These are phyloP conservation scores for Eulimnadia texana DNA, from an alignment of 1,140 invertebrate species.

Conservation along the genomic window DNA sequence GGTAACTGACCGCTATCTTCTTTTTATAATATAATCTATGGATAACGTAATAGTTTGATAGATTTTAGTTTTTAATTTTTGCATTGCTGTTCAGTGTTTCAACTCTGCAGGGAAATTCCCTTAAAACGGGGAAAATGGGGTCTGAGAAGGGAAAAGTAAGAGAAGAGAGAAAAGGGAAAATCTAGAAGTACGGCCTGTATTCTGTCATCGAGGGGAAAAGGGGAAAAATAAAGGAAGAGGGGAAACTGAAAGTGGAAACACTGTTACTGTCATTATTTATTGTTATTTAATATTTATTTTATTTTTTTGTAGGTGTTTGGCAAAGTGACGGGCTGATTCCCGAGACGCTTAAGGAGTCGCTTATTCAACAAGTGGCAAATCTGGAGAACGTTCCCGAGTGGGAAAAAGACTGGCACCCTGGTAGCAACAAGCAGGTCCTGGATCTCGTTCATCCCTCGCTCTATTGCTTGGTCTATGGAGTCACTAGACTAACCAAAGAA, in stretches of 20 bases:
- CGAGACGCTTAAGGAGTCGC: neutral
- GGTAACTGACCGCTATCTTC: neutral
- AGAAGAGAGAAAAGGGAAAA: too few relatives aligned
- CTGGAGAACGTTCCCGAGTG: neutral
- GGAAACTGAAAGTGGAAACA: neutral
- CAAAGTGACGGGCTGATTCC: neutral
- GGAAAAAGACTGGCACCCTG: neutral
- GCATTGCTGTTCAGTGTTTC: too few relatives aligned
- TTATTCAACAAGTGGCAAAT: neutral
- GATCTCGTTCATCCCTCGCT: slow-evolving; percentile 17
- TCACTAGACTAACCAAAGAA: neutral
- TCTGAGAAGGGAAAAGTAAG: too few relatives aligned
- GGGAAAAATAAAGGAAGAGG: too few relatives aligned
- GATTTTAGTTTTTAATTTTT: too few relatives aligned
- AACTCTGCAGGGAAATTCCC: too few relatives aligned
- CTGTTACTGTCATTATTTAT: neutral
- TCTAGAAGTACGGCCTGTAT: too few relatives aligned
- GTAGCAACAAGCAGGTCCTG: slow-evolving; percentile 8
- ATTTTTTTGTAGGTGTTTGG: neutral
- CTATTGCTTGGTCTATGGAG: slow-evolving; percentile 8
- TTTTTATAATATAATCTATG: neutral
- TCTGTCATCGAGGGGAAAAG: too few relatives aligned
- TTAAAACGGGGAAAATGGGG: too few relatives aligned
- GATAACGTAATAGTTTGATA: too few relatives aligned
- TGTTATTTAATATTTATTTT: too few relatives aligned